phyloP scores from a whole-genome alignment of 2,113 vertebrate genomes.

The Aegotheles bennettii region DNA sequence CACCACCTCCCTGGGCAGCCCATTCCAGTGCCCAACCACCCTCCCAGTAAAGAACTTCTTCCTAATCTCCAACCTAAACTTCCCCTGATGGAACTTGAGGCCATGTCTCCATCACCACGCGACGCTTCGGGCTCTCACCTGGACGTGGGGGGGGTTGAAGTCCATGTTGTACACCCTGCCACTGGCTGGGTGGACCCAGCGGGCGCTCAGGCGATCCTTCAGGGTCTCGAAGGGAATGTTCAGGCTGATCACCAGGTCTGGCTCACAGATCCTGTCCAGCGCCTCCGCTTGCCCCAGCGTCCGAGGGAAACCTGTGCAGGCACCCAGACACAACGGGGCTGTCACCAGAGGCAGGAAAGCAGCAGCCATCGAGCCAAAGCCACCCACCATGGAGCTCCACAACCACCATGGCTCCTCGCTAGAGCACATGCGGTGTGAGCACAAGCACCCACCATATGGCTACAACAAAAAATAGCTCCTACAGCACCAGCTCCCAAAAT shows the following conservation, averaged over 20 bases:
- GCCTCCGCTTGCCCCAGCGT: conserved; percentile 85
- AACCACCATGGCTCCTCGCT: not conserved
- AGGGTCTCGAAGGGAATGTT: conserved; percentile 92
- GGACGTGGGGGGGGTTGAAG: conserved; percentile 87
- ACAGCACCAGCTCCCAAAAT: not conserved
- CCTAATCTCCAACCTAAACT: no score
- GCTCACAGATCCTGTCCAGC: conserved; percentile 81
- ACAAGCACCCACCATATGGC: conserved; percentile 12
- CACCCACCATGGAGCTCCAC: not conserved
- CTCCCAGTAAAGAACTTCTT: no score
- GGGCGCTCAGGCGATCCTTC: conserved; percentile 87
- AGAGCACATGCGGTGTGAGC: not conserved
- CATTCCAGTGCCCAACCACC: no score
- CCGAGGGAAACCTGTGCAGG: conserved; percentile 85
- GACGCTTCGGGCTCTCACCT: conserved; percentile 56
- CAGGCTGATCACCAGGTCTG: conserved; percentile 90
- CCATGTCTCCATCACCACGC: accelerated
- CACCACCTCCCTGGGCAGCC: no score
- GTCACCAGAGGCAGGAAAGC: not conserved
- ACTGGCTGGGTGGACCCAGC: conserved; percentile 88
- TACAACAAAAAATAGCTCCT: not conserved
- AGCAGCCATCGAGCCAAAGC: not conserved
- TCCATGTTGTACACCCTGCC: conserved; percentile 95
- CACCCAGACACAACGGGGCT: no score
- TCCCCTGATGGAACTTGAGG: no score